Conservation (phyloP, 2,113 vertebrate species). For the Laterallus jamaicensis region DNA sequence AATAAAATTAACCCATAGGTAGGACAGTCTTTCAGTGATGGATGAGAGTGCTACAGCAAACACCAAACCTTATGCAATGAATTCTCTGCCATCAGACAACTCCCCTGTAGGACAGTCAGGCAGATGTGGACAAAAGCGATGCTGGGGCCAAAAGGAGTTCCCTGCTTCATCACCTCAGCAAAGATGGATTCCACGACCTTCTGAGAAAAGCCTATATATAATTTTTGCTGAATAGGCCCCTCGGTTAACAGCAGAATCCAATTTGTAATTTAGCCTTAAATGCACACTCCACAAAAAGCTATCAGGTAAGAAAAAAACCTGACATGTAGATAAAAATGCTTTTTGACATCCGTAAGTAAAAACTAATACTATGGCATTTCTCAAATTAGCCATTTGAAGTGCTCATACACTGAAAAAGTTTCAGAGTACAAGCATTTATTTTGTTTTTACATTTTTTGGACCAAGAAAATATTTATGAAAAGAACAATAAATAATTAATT, state of each 20-base stretch:
- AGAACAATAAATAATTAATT: conserved; percentile 79
- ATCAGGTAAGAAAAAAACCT: conserved; percentile 59
- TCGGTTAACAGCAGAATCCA: conserved; percentile 74
- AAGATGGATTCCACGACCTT: conserved; percentile 54
- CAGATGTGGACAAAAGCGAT: not conserved
- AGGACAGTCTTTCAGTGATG: not conserved
- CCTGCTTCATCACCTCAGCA: not conserved
- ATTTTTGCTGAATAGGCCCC: conserved; percentile 68
- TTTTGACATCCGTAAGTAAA: conserved; percentile 75
- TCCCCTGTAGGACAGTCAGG: not conserved
- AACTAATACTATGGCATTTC: conserved; percentile 70
- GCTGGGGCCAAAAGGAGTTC: conserved; percentile 44
- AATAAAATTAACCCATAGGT: conserved; percentile 1
- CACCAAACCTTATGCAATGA: not conserved
- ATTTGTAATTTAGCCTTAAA: conserved; percentile 77
- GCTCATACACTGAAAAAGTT: not conserved
- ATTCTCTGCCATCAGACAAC: not conserved
- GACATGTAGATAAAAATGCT: conserved; percentile 68
- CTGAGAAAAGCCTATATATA: conserved; percentile 50
- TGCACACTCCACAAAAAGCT: conserved; percentile 65
- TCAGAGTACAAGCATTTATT: conserved; percentile 39
- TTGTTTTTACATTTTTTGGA: conserved; percentile 2
- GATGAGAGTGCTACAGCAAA: not conserved
- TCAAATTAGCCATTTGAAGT: conserved; percentile 63
- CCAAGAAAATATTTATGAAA: conserved; percentile 72